Base-by-base conservation (phyloP, 2,888 invertebrate genomes). In the Eristalinus sepulchralis region DNA sequence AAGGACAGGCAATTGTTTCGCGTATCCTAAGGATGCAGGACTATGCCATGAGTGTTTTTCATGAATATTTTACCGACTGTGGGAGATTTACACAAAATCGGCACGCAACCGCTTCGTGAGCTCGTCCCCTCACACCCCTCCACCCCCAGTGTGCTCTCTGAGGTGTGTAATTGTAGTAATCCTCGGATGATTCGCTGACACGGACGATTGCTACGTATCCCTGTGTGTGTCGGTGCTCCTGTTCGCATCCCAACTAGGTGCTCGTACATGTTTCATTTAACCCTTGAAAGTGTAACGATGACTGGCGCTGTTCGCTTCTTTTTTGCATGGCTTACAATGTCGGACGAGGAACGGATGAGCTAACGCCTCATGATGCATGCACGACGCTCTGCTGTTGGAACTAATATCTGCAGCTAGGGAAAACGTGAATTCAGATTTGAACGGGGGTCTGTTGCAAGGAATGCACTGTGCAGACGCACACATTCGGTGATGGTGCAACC, bases 261-360 rank as follows among this genome's bases (percentile, higher is more conserved):
- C 60, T 83, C 66, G 75, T 59, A 76, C 55, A 71, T 64, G 84
- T 66, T 84, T 80, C 84, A 80, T 84, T 80, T 67, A 80, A 80
- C 76, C 67, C 80, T 84, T 84, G 71, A 31, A 80, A 80, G 59
- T 57, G 57, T 71, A 71, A 84, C 80, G 66, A 67, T 67, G 72
- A 57, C 67, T 71, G 66, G 36, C 47, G n/a, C 36, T 67, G 63
- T 57, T 27, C 27, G 22, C 47, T 60, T 53, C 17, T 10, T 24
- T 17, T 53, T 60, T 33, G 47, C 2, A n/a, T 31, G n/a, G 27
- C 22, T 24, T 34, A 13, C 20, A 11, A 34, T 63, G 67, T 47
- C 57, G 31, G 36, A 22, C 34, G 36, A n/a, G 17, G 76, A 20
- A 84, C 55, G 80, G 84, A 80, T 84, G 84, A 67, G 76, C 66